A percentile compares a stretch with the other conserved stretches of the same genome.
These are phyloP conservation scores for Heterotis niloticus DNA, from an alignment of 2,113 vertebrate species.

Conservation along the genomic window DNA sequence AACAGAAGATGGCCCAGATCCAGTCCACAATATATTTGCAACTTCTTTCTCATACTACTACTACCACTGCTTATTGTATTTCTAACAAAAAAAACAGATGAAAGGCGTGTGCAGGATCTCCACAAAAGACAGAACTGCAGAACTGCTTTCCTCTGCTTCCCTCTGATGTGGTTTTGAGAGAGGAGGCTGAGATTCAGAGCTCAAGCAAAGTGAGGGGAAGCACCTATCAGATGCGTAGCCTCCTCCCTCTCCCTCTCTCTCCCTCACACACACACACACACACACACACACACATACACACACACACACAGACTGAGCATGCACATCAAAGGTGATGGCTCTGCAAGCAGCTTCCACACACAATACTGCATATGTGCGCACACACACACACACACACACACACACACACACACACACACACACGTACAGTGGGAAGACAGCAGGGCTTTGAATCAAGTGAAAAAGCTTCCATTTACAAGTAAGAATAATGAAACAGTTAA, in stretches of 20 bases:
- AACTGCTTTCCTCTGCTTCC: neutral
- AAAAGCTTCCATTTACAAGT: neutral
- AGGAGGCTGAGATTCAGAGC: slow-evolving; percentile 28
- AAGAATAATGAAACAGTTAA: neutral
- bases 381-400: neutral
- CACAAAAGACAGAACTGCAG: too few relatives aligned
- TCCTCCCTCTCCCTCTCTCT: neutral
- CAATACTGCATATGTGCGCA: neutral
- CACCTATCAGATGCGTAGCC: slow-evolving; percentile 18
- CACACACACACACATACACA: slow-evolving; percentile 32
- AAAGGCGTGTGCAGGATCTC: neutral
- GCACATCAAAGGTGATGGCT: neutral
- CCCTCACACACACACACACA: slow-evolving; percentile 10
- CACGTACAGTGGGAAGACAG: neutral
- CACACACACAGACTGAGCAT: slow-evolving; percentile 1
- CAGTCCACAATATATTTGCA: slow-evolving; percentile 26
- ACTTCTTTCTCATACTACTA: slow-evolving; percentile 39
- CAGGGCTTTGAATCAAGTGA: neutral
- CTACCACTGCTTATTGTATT: slow-evolving; percentile 33
- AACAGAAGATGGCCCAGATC: slow-evolving; percentile 34
- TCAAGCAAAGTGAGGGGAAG: slow-evolving; percentile 4
- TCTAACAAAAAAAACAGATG: slow-evolving; percentile 25
- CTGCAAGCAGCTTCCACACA: neutral
- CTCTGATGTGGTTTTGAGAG: neutral
- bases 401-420: neutral